These are phyloP conservation scores for Crocodylus rhombifer DNA, from an alignment of 2,797 vertebrate species.

Conservation along the genomic window DNA sequence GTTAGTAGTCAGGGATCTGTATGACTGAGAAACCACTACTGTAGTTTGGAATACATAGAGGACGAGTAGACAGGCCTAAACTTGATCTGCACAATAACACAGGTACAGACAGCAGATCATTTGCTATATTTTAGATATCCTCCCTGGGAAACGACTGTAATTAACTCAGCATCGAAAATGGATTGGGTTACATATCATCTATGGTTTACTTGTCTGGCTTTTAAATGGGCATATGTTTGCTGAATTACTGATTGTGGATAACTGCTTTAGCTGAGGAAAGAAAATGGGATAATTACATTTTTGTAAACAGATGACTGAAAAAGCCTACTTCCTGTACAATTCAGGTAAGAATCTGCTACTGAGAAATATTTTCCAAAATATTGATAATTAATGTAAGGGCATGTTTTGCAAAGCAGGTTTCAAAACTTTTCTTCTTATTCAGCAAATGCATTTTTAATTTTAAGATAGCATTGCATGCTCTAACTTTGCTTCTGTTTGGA, in stretches of 20 bases:
- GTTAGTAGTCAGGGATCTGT: constrained; percentile 71
- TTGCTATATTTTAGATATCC: constrained; percentile 29
- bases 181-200: constrained; percentile 58
- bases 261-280: constrained; percentile 43
- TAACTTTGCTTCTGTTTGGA: not conserved
- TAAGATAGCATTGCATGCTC: not conserved
- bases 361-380: constrained; percentile 24
- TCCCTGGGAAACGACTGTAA: constrained; percentile 48
- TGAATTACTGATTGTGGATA: constrained; percentile 39
- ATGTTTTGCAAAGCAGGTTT: not conserved
- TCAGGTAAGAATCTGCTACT: constrained; percentile 77
- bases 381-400: not conserved
- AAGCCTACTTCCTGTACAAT: constrained; percentile 25
- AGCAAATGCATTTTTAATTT: not conserved
- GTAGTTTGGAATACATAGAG: constrained; percentile 55
- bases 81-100: constrained; percentile 50
- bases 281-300: constrained; percentile 33
- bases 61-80: constrained; percentile 57
- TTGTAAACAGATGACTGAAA: constrained; percentile 51
- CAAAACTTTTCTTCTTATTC: not conserved
- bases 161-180: constrained; percentile 56
- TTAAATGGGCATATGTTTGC: constrained; percentile 38
- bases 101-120: constrained; percentile 46
- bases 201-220: constrained; percentile 50
- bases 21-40: constrained; percentile 76